phyloP scores from a whole-genome alignment of 2,113 vertebrate genomes.

The cattle (Bos taurus) region ARS-UCD2.0 NC_037334.1:62103001-62103500 shows the following conservation, averaged over 20 bases:
- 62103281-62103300: not conserved
- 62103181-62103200: not conserved
- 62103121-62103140: slow-evolving; percentile 22
- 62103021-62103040: not conserved
- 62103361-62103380: not conserved
- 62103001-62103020: not conserved
- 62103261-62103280: not conserved
- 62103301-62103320: not conserved
- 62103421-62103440: not conserved
- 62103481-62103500: not conserved
- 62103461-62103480: not conserved
- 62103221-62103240: not conserved
- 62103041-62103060: not conserved
- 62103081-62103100: not conserved
- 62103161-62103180: not conserved
- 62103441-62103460: not conserved
- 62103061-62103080: not conserved
- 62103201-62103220: not conserved
- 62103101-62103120: not conserved
- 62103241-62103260: too few species aligned
- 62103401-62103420: not conserved
- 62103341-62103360: not conserved
- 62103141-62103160: not conserved
- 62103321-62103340: not conserved
- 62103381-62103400: not conserved